Percentiles rank a stretch among this genome's conserved stretches.
phyloP scores from a whole-genome alignment of 2,113 vertebrate genomes.

The Hemicordylus capensis region DNA sequence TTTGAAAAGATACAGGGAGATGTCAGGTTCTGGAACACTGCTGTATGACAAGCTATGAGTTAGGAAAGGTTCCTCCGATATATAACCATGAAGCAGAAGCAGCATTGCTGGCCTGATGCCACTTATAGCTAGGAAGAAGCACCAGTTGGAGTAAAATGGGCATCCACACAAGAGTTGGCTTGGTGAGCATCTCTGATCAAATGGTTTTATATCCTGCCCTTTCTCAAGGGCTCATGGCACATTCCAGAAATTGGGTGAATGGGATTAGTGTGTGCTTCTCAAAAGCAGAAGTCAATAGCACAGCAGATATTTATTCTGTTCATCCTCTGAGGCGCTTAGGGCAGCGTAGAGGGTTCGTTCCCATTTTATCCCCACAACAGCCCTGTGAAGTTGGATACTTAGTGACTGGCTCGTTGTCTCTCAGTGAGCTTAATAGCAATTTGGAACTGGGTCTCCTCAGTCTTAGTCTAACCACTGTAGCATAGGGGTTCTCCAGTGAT shows the following conservation, averaged over 20 bases:
- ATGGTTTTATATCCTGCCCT: not conserved
- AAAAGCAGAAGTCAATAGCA: no score
- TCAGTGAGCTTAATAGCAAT: no score
- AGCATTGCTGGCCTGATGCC: not conserved
- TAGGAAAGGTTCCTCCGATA: not conserved
- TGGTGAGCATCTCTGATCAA: not conserved
- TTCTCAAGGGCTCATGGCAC: not conserved
- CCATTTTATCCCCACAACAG: no score
- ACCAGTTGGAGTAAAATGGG: not conserved
- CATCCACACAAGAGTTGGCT: not conserved
- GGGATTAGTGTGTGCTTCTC: no score
- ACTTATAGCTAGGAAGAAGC: not conserved
- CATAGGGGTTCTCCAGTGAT: no score
- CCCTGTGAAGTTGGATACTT: no score
- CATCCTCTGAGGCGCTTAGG: no score
- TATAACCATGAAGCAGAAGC: not conserved
- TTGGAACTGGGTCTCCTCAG: no score
- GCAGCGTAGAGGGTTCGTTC: no score
- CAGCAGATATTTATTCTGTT: no score
- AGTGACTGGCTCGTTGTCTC: no score
- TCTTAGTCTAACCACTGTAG: no score
- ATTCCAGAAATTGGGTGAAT: not conserved
- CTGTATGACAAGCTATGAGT: not conserved
- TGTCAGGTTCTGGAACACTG: constrained; percentile 4
- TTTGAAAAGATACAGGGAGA: not conserved